Evolutionary conservation across 2,113 vertebrate genomes (phyloP), one percentile per base, ranked within the genome.

Genomic region (Tinamus guttatus): DNA sequence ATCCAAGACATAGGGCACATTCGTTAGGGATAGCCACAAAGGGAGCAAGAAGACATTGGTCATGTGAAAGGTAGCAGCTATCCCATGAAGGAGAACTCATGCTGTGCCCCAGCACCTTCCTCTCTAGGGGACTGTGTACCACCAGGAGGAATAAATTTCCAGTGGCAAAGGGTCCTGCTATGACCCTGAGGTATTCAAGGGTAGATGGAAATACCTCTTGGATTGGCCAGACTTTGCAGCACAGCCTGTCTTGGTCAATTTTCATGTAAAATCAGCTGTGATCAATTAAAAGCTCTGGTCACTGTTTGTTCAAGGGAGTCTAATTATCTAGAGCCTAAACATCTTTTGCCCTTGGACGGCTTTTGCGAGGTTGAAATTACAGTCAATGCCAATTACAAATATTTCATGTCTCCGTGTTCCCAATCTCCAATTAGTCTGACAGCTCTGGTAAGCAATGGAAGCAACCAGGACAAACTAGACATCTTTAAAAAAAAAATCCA

Each of bases 31-130:
- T 3, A 52, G 19, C 32, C 34, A 30, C 2, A 4, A 15, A 13
- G 25, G 34, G 30, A 24, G 7, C 8, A 38, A 63, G 13, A 22
- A 3, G 24, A 4, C 5, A 0, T 6, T 1, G 2, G 5, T 56
- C 30, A 17, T 34, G 52, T 36, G 52, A 8, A 5, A 11, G 20
- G 3, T 0, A 1, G 13, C 30, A 2, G 1, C 32, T 69, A 43
- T 60, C 43, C 8, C 22, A 36, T 0, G 0, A 67, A 18, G 43
- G 17, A 2, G 0, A 0, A 5, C 8, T 0, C 20, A 49, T 49
- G 36, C 38, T 74, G 1, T 20, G 45, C 16, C 58, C 62, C 81
- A 63, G 45, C 36, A 40, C 9, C 18, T 0, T 2, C 60, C 3
- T 6, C 52, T 70, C 28, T 27, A 63, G 52, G 8, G 49, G n/a